Conservation (phyloP, 2,113 vertebrate genomes). For the Indicator maculatus region DNA sequence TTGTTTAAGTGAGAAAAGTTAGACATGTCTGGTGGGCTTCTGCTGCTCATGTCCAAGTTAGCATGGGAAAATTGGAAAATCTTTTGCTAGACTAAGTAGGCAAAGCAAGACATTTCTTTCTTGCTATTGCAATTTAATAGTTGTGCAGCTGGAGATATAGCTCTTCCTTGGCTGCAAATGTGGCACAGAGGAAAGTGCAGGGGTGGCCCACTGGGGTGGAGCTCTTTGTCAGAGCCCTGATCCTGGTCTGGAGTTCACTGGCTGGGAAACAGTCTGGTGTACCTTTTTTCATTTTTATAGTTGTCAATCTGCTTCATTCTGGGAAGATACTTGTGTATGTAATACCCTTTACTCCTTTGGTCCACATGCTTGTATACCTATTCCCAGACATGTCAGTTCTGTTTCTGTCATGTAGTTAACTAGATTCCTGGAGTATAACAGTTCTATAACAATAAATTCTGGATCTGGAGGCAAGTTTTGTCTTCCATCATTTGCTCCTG, state of each 20-base stretch:
- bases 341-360: not conserved
- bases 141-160: not conserved
- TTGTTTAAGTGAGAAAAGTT: not conserved
- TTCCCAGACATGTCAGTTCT: not conserved
- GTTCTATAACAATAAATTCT: not conserved
- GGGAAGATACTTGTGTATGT: not conserved
- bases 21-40: rapidly evolving
- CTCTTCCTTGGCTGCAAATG: not conserved
- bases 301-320: not conserved
- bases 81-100: not conserved
- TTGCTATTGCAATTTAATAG: not conserved
- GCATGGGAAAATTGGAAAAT: not conserved
- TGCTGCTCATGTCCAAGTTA: not conserved
- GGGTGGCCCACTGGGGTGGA: not conserved
- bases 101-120: not conserved
- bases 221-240: not conserved
- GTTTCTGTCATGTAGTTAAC: not conserved
- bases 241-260: not conserved
- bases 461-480: not conserved
- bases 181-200: rapidly evolving
- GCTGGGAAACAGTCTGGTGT: not conserved
- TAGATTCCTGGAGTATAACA: not conserved
- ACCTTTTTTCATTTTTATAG: not conserved
- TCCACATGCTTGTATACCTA: rapidly evolving
- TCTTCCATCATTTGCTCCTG: not conserved